Conservation (phyloP, 2,797 vertebrate species). For the Myotis daubentonii region DNA sequence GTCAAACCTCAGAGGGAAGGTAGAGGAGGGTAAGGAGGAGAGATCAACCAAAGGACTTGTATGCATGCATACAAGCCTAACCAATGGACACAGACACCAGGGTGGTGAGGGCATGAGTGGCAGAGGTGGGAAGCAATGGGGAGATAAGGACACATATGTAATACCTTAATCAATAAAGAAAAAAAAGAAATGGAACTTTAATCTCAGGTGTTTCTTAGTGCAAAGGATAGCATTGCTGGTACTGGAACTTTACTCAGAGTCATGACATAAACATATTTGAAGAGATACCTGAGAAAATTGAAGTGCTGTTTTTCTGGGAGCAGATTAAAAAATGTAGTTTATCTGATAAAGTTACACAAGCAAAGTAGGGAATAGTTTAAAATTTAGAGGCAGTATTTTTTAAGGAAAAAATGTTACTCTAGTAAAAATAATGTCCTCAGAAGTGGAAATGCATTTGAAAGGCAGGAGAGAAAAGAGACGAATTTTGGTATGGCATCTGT, state of each 20-base stretch:
- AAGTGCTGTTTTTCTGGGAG: slow-evolving; percentile 4
- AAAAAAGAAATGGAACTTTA: background rate
- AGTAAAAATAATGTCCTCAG: background rate
- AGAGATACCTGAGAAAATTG: background rate
- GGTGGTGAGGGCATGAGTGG: no score
- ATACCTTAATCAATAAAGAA: no score
- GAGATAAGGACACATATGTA: no score
- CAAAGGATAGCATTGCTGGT: background rate
- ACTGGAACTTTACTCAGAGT: background rate
- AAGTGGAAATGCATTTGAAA: background rate
- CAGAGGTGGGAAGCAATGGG: no score
- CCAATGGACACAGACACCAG: no score
- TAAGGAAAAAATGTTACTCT: background rate
- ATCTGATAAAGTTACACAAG: background rate
- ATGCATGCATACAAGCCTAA: no score
- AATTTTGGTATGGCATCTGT: background rate
- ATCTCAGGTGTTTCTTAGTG: background rate
- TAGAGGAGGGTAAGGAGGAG: no score
- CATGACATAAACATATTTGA: slow-evolving; percentile 12
- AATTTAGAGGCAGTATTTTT: slow-evolving; percentile 25
- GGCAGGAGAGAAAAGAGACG: background rate
- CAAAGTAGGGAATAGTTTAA: background rate
- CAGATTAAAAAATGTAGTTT: background rate
- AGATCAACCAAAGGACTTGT: no score
- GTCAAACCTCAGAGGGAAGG: no score